A percentile compares a stretch with the other conserved stretches of the same genome.
These are phyloP conservation scores for Schlechtendalia chinensis DNA, from an alignment of 1,140 invertebrate genomes.

Conservation along the genomic window DNA sequence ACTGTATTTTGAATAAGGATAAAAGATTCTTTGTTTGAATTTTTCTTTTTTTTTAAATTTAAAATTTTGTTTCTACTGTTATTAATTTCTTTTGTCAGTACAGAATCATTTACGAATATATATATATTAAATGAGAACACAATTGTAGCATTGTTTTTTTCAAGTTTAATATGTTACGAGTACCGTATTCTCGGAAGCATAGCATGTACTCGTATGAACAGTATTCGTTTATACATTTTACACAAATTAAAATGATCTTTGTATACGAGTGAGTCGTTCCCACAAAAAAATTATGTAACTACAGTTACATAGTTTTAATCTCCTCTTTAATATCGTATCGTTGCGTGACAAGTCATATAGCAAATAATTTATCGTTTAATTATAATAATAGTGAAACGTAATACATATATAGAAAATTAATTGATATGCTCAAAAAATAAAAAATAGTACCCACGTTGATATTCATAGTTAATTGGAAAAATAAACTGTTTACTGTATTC, in stretches of 20 bases:
- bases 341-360: too few relatives aligned
- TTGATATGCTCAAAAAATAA: too few relatives aligned
- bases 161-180: neutral
- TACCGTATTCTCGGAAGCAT: neutral
- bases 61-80: neutral
- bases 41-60: neutral
- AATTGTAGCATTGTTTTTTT: conserved; percentile 1
- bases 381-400: too few relatives aligned
- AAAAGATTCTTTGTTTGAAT: conserved; percentile 23
- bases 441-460: too few relatives aligned
- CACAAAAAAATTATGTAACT: neutral
- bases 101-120: conserved; percentile 12
- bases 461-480: too few relatives aligned
- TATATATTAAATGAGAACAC: conserved; percentile 12
- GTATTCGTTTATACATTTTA: neutral
- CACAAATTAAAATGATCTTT: neutral
- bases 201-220: neutral
- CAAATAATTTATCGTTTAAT: too few relatives aligned
- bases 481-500: too few relatives aligned
- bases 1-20: conserved; percentile 9
- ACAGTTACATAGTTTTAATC: too few relatives aligned
- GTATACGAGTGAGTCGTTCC: neutral
- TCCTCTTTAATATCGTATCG: too few relatives aligned
- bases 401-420: too few relatives aligned
- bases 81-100: neutral